Base-by-base conservation (phyloP, 2,888 invertebrate genomes). In the Eupeodes latifasciatus region DNA sequence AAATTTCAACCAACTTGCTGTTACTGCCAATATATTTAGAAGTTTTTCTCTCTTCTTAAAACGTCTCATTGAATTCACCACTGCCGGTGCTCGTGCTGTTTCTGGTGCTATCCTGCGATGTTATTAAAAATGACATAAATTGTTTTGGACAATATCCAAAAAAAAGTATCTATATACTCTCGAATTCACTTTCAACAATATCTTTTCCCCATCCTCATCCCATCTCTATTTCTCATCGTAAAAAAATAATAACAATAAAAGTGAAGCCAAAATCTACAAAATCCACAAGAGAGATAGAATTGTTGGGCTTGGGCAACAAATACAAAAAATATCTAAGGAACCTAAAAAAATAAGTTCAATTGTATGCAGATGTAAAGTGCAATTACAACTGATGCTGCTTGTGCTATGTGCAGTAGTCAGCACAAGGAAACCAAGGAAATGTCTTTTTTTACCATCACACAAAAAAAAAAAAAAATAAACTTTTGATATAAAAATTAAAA, bases 81-180 rank as follows among this genome's bases (percentile, higher is more conserved):
- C 53, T 76, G 67, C 80, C 40, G 74, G 10, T 59, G 10, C 34
- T 62, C 47, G 44, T 27, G 40, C 67, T 55, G 49, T 72, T 59
- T 4, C 34, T 62, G 66, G 44, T 27, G 40, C 67, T 55, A 55
- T 72, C 44, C 49, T 67, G 27, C 64, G 49, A 59, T 81, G 72
- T 84, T 84, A 87, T 87, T 87, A 84, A 87, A 87, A 87, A 80
- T 87, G 87, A 85, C 85, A 85, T 85, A 85, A 88, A 88, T 88
- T 81, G 81, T 75, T 78, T 88, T 88, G 88, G 88, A 88, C 40
- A 57, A 19, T 40, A 49, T 88, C 88, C 88, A 88, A 88, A 11
- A 75, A 81, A 75, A 81, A 40, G 72, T 74, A 78, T 47, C 81
- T 64, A 40, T 40, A 9, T 40, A 53, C 75, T 81, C 47, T 81